Base-by-base conservation (phyloP, 2,797 vertebrate species). In the Centropyge bicolor region DNA sequence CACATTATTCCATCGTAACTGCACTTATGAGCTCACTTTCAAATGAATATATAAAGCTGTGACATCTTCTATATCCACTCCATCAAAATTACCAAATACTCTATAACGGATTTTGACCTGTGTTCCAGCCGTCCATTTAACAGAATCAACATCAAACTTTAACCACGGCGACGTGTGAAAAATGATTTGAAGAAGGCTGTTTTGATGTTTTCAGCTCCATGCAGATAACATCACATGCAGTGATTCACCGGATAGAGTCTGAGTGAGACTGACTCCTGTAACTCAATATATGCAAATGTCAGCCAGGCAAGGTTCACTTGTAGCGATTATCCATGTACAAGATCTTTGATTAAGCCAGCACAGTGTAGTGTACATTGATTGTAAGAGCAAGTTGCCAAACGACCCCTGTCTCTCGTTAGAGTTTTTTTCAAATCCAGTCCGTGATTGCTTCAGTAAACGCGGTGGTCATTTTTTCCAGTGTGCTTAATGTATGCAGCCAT, bases 241-340 rank as follows among this genome's bases (percentile, higher is more conserved):
- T 51, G 87, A 92, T 91, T 81, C 63, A 63, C 61, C 27, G 14
- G 79, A 91, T 81, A 84, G 51, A 64, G 48, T 71, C 59, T 43
- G 73, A 89, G 74, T 65, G 81, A 90, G 82, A 91, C 84, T 87
- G 87, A 94, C 85, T 95, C 86, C 88, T 92, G 90, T 88, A 91
- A 89, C 88, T 95, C 92, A 91, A 93, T 94, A 93, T 88, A 94
- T 95, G 93, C 91, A 93, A 93, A 95, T 94, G 67, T 83, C 80
- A 90, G 60, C 66, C 77, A 86, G 85, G 78, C 86, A 86, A 81
- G 84, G 90, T 92, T 91, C 86, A 87, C 84, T 81, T 93, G 91
- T 90, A 92, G 90, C 70, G 90, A 93, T 93, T 93, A 92, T 92
- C 89, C 90, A 78, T 80, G 88, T 88, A 90, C 92, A 92, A 75